These are phyloP conservation scores for Numida meleagris DNA, from an alignment of 2,113 vertebrate species.

Conservation along the genomic window DNA sequence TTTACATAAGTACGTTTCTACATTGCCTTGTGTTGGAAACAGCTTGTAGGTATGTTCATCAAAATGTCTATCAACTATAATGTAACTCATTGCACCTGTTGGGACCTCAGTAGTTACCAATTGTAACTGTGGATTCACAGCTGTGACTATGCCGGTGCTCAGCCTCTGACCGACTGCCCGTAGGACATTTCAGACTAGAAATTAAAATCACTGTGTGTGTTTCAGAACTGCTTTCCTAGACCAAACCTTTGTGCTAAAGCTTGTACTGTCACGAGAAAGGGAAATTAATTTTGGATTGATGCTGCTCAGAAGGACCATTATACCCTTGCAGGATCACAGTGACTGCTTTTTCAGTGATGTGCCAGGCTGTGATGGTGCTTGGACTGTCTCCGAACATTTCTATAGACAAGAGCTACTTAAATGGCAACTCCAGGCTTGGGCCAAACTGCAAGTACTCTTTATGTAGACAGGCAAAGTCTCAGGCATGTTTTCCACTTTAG, in stretches of 20 bases:
- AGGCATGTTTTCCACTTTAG: neutral
- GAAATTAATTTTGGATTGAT: constrained; percentile 2
- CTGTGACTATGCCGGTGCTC: neutral
- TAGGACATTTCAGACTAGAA: neutral
- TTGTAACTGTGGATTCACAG: neutral
- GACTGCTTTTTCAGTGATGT: constrained; percentile 3
- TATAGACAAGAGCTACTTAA: constrained; percentile 30
- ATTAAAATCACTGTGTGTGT: neutral
- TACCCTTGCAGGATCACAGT: neutral
- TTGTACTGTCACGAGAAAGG: neutral
- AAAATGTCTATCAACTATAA: neutral
- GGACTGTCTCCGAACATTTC: neutral
- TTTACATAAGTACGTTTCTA: neutral
- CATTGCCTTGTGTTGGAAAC: neutral
- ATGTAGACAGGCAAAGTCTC: neutral
- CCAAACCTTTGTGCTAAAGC: neutral
- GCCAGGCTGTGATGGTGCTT: constrained; percentile 20
- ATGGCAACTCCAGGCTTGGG: neutral
- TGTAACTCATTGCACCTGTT: neutral
- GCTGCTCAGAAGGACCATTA: neutral
- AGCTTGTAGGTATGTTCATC: neutral
- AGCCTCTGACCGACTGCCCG: neutral
- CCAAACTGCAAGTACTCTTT: neutral
- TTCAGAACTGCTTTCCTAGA: neutral
- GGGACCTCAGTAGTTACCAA: neutral